Evolutionary conservation across 2,888 invertebrate species (phyloP).

Genomic region (Leptinotarsa rubiginosa): DNA sequence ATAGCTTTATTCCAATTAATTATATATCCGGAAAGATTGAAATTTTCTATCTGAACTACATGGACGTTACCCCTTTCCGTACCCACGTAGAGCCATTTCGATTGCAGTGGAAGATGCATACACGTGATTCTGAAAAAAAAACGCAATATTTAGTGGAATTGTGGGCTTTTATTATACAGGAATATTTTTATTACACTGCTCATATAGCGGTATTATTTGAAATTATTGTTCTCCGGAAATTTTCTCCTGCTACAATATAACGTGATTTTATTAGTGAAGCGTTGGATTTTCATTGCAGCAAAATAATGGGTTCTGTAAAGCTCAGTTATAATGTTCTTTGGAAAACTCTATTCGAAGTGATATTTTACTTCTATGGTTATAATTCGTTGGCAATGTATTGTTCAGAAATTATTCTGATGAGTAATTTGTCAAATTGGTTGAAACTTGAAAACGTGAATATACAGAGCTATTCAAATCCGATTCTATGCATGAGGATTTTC

Average conservation of each 20-base stretch:
- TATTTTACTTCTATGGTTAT: no score
- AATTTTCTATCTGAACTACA: constrained; percentile 95
- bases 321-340: neutral
- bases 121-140: constrained; percentile 83
- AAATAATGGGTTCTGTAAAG: neutral
- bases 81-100: constrained; percentile 98
- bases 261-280: neutral
- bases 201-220: constrained; percentile 2
- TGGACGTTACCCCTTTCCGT: constrained; percentile 98
- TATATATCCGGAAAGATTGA: constrained; percentile 95
- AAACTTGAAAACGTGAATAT: no score
- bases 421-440: no score
- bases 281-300: neutral
- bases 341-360: neutral
- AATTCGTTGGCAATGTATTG: no score
- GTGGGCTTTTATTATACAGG: neutral
- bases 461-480: no score
- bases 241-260: neutral
- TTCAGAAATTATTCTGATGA: no score
- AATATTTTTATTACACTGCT: constrained; percentile 9
- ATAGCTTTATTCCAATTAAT: constrained; percentile 99
- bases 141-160: neutral
- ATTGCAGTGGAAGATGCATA: constrained; percentile 94
- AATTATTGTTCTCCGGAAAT: neutral
- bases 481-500: no score